Base-by-base conservation (phyloP, 2,888 invertebrate species). In the Drosophila cognata region DNA sequence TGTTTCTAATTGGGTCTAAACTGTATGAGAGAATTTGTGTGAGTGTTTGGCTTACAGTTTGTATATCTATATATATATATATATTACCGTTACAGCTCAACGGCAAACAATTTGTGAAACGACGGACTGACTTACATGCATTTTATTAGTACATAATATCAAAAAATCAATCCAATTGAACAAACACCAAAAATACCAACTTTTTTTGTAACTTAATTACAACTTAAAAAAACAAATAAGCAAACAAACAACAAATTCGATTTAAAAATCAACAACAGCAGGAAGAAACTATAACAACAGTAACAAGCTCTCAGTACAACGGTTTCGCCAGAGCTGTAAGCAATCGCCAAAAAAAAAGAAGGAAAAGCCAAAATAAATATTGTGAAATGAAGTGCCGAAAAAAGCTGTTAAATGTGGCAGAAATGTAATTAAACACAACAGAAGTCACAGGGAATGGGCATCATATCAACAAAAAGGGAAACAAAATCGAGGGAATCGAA, bases 121-220 rank as follows among this genome's bases (percentile, higher is more conserved):
- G 91, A 88, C 87, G 87, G 87, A 88, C 87, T 88, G 87, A 88
- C 87, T 88, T 90, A 88, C 86, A 91, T 91, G 87, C 87, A 88
- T 88, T 88, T 88, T 87, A 84, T 88, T 85, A 85, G 85, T 90
- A 85, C 73, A 89, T 85, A 85, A 70, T 63, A 81, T 58, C 62
- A 76, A 84, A 76, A 76, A 80, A 84, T 85, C 81, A 85, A 88
- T 88, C 52, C 79, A 88, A 85, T 83, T 81, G 79, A 85, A 70
- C 71, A 69, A 69, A 62, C 64, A 75, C 57, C 58, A 48, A 64
- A 52, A 33, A 71, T 16, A 46, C 29, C 60, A 56, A 56, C 56
- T n/a, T 56, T 67, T 77, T 77, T 78, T 78, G 70, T 79, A 78
- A 78, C 74, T 73, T 66, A 78, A 78, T 64, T 74, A 62, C 69